Evolutionary conservation across 64 coral and sea anemone species (phyloP).

Genomic region (Montipora sp.): DNA sequence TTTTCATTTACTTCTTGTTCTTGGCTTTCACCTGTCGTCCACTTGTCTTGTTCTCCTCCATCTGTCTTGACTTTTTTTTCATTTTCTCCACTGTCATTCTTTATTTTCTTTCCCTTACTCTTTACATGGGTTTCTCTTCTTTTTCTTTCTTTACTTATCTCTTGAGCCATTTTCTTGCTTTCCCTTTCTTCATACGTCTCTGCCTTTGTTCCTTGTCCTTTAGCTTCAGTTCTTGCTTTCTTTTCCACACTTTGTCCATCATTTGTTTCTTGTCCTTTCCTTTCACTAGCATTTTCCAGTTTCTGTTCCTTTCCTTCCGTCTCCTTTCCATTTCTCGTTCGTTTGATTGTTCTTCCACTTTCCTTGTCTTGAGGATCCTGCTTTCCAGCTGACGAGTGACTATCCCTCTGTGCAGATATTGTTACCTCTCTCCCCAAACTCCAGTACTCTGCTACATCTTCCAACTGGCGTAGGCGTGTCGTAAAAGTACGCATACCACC

Average conservation of each 20-base stretch:
- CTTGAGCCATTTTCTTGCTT: not conserved
- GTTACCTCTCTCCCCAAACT: constrained; percentile 23
- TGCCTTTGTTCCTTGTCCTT: not conserved
- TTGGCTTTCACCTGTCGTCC: not conserved
- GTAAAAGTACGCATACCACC: constrained; percentile 53
- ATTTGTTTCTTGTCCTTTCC: not conserved
- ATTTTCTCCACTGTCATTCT: not conserved
- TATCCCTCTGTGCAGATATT: not conserved
- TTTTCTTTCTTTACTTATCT: not conserved
- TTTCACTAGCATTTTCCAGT: not conserved
- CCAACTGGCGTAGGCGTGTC: not conserved
- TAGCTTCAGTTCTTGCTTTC: not conserved
- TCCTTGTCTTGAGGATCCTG: not conserved
- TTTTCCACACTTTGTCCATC: not conserved
- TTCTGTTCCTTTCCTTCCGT: not conserved
- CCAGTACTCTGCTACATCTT: constrained; percentile 33
- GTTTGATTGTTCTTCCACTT: not conserved
- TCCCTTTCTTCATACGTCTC: not conserved
- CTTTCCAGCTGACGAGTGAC: not conserved
- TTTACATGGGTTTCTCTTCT: not conserved
- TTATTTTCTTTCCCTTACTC: not conserved
- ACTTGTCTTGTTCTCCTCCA: not conserved
- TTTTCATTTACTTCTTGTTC: not conserved
- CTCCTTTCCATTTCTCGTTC: not conserved
- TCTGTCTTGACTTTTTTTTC: not conserved